phyloP scores from a whole-genome alignment of 35 echinoderm and acorn worm genomes.

The Heliocidaris erythrogramma region DNA sequence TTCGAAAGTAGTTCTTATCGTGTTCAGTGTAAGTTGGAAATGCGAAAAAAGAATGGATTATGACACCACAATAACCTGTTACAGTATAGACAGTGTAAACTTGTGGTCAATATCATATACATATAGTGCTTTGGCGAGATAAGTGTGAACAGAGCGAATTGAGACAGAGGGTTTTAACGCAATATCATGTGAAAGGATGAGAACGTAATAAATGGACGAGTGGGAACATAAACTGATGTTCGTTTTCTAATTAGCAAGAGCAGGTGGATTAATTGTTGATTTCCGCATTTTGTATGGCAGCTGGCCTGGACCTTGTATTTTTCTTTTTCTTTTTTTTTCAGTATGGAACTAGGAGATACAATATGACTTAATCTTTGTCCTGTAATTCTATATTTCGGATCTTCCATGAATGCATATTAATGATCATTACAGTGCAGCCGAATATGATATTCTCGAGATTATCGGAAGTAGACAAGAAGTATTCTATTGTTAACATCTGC shows the following conservation, averaged over 20 bases:
- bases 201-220: no score
- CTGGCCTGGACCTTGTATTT: neutral
- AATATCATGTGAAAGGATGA: no score
- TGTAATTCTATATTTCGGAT: neutral
- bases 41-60: no score
- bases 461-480: slow-evolving; percentile 1
- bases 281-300: neutral
- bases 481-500: neutral
- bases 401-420: neutral
- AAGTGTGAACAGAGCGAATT: no score
- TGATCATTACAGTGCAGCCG: neutral
- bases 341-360: neutral
- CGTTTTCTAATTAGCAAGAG: neutral
- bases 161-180: no score
- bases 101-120: no score
- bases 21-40: no score
- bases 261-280: neutral
- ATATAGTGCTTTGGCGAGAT: no score
- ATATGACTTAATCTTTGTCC: neutral
- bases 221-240: neutral
- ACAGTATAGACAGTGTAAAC: no score
- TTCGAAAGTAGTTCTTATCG: no score
- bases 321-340: no score
- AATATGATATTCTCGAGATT: neutral
- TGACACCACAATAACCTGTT: no score